phyloP scores from a whole-genome alignment of 2,797 vertebrate species.

The Liasis olivaceus region DNA sequence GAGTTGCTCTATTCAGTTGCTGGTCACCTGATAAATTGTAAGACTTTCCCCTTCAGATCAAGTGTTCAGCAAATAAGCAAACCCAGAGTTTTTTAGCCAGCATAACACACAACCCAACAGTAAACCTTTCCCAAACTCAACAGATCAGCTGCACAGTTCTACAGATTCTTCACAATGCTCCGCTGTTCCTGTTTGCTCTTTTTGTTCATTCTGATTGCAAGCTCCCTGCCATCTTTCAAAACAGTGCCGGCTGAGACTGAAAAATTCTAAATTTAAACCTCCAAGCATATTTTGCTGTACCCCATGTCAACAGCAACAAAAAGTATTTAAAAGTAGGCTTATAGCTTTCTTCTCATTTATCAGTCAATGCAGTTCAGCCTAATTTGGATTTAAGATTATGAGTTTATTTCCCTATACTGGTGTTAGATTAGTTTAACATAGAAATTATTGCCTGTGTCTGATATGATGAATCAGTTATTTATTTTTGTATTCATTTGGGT shows the following conservation, averaged over 20 bases:
- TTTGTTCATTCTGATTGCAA: neutral
- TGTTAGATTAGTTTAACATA: neutral
- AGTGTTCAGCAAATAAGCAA: neutral
- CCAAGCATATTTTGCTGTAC: neutral
- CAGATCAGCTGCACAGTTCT: neutral
- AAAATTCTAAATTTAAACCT: neutral
- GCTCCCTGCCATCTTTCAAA: neutral
- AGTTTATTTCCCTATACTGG: neutral
- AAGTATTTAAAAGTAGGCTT: neutral
- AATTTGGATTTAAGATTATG: neutral
- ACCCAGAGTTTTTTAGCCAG: neutral
- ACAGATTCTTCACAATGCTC: neutral
- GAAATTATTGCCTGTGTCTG: neutral
- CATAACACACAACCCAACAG: neutral
- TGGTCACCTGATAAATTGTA: neutral
- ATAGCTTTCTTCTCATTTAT: neutral
- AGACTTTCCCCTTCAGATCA: neutral
- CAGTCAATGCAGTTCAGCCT: neutral
- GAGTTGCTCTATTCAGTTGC: neutral
- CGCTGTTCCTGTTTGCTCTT: neutral
- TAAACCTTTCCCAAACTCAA: neutral
- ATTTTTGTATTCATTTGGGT: neutral
- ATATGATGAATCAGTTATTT: neutral
- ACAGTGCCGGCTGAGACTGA: neutral
- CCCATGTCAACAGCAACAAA: neutral